Percentiles rank a stretch among this genome's conserved stretches.
phyloP scores from a whole-genome alignment of 2,113 vertebrate genomes.

The Sapayoa aenigma region DNA sequence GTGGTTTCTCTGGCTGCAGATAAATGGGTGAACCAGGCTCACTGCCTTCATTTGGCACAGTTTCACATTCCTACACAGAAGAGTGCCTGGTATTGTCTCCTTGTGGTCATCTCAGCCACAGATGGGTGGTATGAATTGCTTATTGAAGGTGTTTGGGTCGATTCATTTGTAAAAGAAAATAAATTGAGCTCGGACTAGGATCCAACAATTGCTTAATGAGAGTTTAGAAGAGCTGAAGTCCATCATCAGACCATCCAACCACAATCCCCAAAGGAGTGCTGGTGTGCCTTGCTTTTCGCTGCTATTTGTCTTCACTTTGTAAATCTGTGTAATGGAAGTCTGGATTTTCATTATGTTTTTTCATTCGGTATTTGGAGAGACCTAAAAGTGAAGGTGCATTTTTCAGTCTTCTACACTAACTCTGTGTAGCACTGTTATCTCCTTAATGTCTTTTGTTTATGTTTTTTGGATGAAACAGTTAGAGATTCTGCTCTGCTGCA shows the following conservation, averaged over 20 bases:
- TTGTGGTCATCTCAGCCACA: neutral
- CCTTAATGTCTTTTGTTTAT: neutral
- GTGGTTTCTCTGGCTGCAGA: neutral
- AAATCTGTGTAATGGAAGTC: neutral
- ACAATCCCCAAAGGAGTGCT: neutral
- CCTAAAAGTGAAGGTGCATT: neutral
- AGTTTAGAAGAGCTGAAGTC: neutral
- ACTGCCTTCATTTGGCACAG: neutral
- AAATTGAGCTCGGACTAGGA: neutral
- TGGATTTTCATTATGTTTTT: neutral
- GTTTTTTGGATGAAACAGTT: neutral
- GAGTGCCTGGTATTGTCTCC: neutral
- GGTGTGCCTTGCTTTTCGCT: neutral
- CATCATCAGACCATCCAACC: neutral
- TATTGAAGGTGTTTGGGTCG: neutral
- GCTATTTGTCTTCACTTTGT: neutral
- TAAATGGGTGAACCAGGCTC: neutral
- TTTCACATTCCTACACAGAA: neutral
- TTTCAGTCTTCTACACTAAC: neutral
- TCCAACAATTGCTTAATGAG: neutral
- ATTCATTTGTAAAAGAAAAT: neutral
- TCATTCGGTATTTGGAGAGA: neutral
- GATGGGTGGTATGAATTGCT: neutral
- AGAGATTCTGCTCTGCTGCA: neutral
- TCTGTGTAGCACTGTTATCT: neutral